A percentile compares a stretch with the other conserved stretches of the same genome.
phyloP scores from a whole-genome alignment of 1,140 invertebrate species.

The Muscidifurax raptorellus region DNA sequence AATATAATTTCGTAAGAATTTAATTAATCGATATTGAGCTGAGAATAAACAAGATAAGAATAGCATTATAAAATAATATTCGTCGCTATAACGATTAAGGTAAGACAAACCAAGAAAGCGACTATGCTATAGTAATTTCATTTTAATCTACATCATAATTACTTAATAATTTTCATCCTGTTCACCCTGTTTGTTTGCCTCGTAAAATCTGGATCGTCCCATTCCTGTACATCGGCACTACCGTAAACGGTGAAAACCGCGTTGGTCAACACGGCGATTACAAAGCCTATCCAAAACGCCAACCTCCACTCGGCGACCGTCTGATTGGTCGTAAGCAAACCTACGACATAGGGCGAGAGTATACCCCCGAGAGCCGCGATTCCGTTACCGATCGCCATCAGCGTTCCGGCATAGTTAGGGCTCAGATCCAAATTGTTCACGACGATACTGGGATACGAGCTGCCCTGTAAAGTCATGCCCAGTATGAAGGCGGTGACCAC shows the following conservation, averaged over 20 bases:
- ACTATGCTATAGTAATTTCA: too few relatives aligned
- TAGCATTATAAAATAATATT: too few relatives aligned
- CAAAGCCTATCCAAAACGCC: constrained; percentile 18
- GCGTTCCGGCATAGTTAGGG: constrained; percentile 74
- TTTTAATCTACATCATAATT: too few relatives aligned
- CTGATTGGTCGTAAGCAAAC: not conserved
- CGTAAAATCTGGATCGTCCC: not conserved
- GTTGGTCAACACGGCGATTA: not conserved
- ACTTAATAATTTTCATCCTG: too few relatives aligned
- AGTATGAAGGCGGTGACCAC: constrained; percentile 58
- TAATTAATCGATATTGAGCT: too few relatives aligned
- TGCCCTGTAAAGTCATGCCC: constrained; percentile 59
- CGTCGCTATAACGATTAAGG: too few relatives aligned
- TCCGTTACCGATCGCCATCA: constrained; percentile 77
- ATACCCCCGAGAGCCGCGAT: constrained; percentile 65
- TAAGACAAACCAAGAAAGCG: too few relatives aligned
- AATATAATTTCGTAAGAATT: too few relatives aligned
- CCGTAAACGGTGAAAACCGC: not conserved
- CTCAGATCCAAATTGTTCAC: constrained; percentile 77
- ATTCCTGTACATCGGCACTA: not conserved
- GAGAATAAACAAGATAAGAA: too few relatives aligned
- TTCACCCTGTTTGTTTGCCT: not conserved
- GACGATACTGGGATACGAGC: constrained; percentile 55
- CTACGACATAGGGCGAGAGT: not conserved
- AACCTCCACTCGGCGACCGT: constrained; percentile 12